These are phyloP conservation scores for Fragariocoptes setiger DNA, from an alignment of 1,140 invertebrate genomes.

Conservation along the genomic window DNA sequence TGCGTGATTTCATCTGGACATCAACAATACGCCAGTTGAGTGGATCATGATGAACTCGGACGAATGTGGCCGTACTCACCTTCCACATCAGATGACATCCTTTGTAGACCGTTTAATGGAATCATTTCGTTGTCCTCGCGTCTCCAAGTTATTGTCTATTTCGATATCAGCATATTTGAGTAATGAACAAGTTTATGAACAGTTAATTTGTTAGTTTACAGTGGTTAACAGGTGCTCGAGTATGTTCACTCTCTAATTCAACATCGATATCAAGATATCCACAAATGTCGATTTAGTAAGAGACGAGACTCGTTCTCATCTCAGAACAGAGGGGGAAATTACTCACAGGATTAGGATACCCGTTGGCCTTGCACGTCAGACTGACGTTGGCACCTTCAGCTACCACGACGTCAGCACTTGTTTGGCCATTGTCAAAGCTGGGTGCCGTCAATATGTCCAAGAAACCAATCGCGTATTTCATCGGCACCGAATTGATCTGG, in stretches of 20 bases:
- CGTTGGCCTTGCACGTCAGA: constrained; percentile 50
- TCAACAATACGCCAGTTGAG: too few relatives aligned
- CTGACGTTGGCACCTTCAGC: constrained; percentile 59
- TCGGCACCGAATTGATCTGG: constrained; percentile 24
- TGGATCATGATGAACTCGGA: too few relatives aligned
- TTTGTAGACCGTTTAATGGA: constrained; percentile 3
- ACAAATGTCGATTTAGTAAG: too few relatives aligned
- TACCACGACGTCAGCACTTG: constrained; percentile 45
- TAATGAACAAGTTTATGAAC: neutral
- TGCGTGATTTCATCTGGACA: too few relatives aligned
- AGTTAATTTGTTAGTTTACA: neutral
- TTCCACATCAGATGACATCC: too few relatives aligned
- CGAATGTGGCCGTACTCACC: too few relatives aligned
- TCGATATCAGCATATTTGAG: neutral
- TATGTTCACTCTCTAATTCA: too few relatives aligned
- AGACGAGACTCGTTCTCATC: too few relatives aligned
- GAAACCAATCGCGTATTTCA: constrained; percentile 61
- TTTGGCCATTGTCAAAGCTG: too few relatives aligned
- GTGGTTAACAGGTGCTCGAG: neutral
- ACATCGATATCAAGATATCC: too few relatives aligned
- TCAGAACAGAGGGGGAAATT: too few relatives aligned
- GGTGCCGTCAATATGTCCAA: constrained; percentile 31
- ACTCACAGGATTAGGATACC: constrained; percentile 46
- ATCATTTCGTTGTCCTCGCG: constrained; percentile 51
- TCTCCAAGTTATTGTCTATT: constrained; percentile 46